phyloP scores from a whole-genome alignment of 1,140 invertebrate species.

The Agrypnia vestita region DNA sequence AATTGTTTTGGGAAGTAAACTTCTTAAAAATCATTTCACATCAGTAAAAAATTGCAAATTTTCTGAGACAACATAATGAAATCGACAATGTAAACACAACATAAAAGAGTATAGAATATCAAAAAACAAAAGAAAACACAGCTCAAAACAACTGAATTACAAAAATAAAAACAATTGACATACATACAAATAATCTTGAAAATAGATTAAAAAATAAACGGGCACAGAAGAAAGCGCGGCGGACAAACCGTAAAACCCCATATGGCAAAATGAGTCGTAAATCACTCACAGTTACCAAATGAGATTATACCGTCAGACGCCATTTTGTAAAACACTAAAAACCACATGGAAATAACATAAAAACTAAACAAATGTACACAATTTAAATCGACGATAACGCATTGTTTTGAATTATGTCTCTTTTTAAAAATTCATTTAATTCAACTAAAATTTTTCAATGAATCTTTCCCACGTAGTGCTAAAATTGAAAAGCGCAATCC shows the following conservation, averaged over 20 bases:
- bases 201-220: slow-evolving; percentile 24
- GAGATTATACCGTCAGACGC: slow-evolving; percentile 81
- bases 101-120: slow-evolving; percentile 52
- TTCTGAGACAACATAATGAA: too few species aligned
- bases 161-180: slow-evolving; percentile 63
- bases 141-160: neutral
- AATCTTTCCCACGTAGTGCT: too few species aligned
- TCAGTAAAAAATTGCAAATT: too few species aligned
- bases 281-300: slow-evolving; percentile 91
- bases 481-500: too few species aligned
- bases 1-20: too few species aligned
- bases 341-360: slow-evolving; percentile 34
- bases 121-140: slow-evolving; percentile 63
- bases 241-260: slow-evolving; percentile 78
- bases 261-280: slow-evolving; percentile 76
- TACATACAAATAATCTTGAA: slow-evolving; percentile 54
- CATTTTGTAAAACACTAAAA: slow-evolving; percentile 30
- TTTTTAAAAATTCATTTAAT: too few species aligned
- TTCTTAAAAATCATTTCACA: too few species aligned
- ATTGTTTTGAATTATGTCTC: too few species aligned
- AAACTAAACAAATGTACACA: slow-evolving; percentile 10
- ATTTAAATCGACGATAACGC: too few species aligned
- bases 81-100: too few species aligned
- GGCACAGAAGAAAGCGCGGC: slow-evolving; percentile 62
- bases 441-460: too few species aligned